These are phyloP conservation scores for Oenanthe melanoleuca DNA, from an alignment of 2,113 vertebrate genomes.

Conservation along the genomic window DNA sequence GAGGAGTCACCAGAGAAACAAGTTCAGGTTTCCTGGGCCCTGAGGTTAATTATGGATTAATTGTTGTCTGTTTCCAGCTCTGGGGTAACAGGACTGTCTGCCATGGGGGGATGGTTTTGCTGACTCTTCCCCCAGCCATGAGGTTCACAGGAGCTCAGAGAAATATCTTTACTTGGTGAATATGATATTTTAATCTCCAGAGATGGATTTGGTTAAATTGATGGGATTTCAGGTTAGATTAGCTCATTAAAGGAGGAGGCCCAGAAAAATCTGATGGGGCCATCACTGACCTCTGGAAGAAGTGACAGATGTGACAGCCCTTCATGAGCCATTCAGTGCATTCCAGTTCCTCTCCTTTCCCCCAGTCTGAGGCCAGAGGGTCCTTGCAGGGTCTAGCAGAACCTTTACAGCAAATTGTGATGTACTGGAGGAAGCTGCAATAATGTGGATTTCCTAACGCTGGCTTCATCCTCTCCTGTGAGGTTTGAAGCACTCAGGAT, in stretches of 20 bases:
- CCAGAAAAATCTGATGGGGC: background rate
- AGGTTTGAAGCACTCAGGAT: background rate
- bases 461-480: background rate
- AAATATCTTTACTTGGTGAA: background rate
- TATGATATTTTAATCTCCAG: background rate
- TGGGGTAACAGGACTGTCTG: background rate
- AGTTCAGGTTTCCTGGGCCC: background rate
- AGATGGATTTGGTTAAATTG: background rate
- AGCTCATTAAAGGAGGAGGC: background rate
- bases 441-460: background rate
- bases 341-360: background rate
- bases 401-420: background rate
- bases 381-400: background rate
- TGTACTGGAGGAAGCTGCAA: background rate
- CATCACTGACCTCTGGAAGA: background rate
- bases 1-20: background rate
- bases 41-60: background rate
- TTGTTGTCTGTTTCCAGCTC: background rate
- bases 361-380: background rate
- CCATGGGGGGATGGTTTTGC: accelerated
- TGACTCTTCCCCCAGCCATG: background rate
- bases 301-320: background rate
- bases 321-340: background rate
- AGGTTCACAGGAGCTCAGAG: background rate
- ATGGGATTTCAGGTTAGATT: slow-evolving; percentile 24